These are phyloP conservation scores for Siniperca scherzeri DNA, from an alignment of 2,797 vertebrate genomes.

Conservation along the genomic window DNA sequence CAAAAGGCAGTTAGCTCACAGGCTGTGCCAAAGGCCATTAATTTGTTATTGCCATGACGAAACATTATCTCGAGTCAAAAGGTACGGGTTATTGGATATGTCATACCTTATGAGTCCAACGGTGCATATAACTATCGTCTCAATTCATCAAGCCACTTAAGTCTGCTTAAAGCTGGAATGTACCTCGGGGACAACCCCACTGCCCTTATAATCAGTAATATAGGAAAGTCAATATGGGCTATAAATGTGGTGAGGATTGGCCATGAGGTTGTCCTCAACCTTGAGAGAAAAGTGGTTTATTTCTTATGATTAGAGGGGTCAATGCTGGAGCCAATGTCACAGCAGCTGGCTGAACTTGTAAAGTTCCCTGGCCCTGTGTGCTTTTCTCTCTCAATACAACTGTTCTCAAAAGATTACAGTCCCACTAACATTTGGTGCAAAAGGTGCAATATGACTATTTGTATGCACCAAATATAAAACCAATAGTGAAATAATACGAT, in stretches of 20 bases:
- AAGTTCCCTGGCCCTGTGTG: slow-evolving; percentile 9
- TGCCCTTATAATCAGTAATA: slow-evolving; percentile 56
- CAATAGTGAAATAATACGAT: slow-evolving; percentile 27
- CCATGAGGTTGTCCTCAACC: slow-evolving; percentile 10
- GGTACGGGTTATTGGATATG: slow-evolving; percentile 61
- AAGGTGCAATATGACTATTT: background rate
- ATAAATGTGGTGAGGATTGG: slow-evolving; percentile 32
- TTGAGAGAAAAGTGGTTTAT: slow-evolving; percentile 14
- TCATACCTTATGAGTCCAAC: slow-evolving; percentile 56
- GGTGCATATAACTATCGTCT: slow-evolving; percentile 56
- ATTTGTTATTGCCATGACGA: slow-evolving; percentile 61
- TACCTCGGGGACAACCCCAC: slow-evolving; percentile 49
- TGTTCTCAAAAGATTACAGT: background rate
- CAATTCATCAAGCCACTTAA: slow-evolving; percentile 63
- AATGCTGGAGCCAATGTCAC: slow-evolving; percentile 29
- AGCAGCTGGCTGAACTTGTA: slow-evolving; percentile 33
- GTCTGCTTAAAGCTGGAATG: slow-evolving; percentile 52
- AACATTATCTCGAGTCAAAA: slow-evolving; percentile 70
- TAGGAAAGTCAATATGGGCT: slow-evolving; percentile 54
- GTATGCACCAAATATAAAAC: slow-evolving; percentile 10
- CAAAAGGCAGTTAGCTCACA: slow-evolving; percentile 63
- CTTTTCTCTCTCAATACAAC: background rate
- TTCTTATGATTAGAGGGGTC: slow-evolving; percentile 30
- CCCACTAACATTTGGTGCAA: background rate
- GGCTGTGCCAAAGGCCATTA: slow-evolving; percentile 62